Evolutionary conservation across 2,113 vertebrate genomes (phyloP).

Genomic region (Tenrec ecaudatus): DNA sequence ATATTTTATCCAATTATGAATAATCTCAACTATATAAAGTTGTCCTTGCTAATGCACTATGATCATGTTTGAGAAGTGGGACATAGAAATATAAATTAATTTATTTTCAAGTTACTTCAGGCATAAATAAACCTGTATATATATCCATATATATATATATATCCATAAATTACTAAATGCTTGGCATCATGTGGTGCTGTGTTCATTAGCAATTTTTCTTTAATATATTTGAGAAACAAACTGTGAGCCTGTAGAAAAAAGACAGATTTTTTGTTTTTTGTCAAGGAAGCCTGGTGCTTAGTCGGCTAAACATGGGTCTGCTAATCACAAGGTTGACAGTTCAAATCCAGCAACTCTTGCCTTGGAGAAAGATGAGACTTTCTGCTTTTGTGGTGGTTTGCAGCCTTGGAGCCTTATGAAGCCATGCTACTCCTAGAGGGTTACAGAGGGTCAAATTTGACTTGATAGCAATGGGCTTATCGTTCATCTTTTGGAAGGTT

Average conservation of each 20-base stretch:
- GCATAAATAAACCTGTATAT: too few relatives aligned
- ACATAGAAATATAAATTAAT: not conserved
- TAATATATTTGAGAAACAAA: not conserved
- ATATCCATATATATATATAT: not conserved
- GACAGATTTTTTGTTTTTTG: not conserved
- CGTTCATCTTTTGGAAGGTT: not conserved
- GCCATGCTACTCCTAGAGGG: too few relatives aligned
- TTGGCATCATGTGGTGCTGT: not conserved
- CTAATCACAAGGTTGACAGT: too few relatives aligned
- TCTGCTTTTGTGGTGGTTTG: too few relatives aligned
- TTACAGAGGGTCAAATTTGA: too few relatives aligned
- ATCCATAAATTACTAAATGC: not conserved
- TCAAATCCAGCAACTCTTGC: too few relatives aligned
- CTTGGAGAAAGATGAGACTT: too few relatives aligned
- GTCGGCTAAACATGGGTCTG: too few relatives aligned
- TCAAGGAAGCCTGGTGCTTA: too few relatives aligned
- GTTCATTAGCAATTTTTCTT: not conserved
- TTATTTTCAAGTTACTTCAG: not conserved
- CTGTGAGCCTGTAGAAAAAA: not conserved
- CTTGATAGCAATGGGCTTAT: not conserved
- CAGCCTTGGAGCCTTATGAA: too few relatives aligned
- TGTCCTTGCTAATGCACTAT: not conserved
- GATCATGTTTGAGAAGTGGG: not conserved
- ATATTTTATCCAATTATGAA: not conserved
- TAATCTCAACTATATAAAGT: not conserved